Evolutionary conservation across 2,113 vertebrate species (phyloP).

Genomic region (Hiodon alosoides): DNA sequence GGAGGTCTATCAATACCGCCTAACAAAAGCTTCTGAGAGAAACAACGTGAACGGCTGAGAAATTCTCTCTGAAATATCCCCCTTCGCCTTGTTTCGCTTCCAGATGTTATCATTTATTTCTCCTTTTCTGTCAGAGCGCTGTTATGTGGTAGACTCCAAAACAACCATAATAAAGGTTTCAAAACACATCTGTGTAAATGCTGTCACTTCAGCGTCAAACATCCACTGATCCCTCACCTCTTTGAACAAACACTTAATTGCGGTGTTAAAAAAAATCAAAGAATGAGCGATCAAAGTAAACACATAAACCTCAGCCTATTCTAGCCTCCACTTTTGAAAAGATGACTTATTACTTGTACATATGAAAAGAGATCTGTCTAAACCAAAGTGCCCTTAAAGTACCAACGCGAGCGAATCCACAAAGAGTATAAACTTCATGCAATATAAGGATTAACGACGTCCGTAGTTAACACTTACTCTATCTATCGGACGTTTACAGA

Average conservation of each 20-base stretch:
- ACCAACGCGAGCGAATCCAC: too few species aligned
- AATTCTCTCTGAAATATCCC: slow-evolving; percentile 11
- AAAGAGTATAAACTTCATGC: too few species aligned
- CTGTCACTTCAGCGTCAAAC: slow-evolving; percentile 63
- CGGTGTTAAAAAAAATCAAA: slow-evolving; percentile 52
- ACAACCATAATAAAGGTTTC: slow-evolving; percentile 31
- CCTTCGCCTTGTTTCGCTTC: slow-evolving; percentile 40
- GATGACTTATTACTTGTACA: slow-evolving; percentile 17
- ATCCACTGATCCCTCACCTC: slow-evolving; percentile 56
- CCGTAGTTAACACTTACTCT: not conserved
- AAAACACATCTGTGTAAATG: slow-evolving; percentile 64
- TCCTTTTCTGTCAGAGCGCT: slow-evolving; percentile 48
- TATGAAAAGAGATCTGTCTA: slow-evolving; percentile 42
- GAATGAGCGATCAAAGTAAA: slow-evolving; percentile 55
- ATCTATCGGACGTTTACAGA: not conserved
- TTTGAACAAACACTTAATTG: slow-evolving; percentile 68
- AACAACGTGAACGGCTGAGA: not conserved
- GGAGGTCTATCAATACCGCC: too few species aligned
- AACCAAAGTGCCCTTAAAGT: too few species aligned
- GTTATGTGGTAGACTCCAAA: slow-evolving; percentile 35
- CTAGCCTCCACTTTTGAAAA: not conserved
- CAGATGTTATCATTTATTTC: slow-evolving; percentile 54
- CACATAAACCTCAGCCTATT: not conserved
- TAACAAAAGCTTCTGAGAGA: not conserved
- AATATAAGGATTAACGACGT: too few species aligned